Evolutionary conservation across 2,888 invertebrate genomes (phyloP), one percentile per base, ranked within the genome.

Genomic region (Troides aeacus): DNA sequence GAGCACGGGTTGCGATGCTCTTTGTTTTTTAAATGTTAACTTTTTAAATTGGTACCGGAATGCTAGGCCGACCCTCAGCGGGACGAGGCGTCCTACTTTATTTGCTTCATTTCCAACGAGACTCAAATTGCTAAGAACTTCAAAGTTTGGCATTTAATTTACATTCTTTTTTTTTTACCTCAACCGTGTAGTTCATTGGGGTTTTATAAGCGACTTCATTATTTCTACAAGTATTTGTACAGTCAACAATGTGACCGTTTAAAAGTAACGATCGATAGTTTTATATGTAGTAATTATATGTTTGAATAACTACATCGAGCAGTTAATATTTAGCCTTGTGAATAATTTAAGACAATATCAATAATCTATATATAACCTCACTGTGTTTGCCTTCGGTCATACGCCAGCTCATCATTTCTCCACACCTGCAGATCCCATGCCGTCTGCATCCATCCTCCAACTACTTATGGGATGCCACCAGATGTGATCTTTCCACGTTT

Each of bases 101-200:
- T 88, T 88, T 87, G 83, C 83, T 83, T 85, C 83, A 84, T 85
- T 86, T 85, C 81, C 78, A 82, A 82, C 84, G 79, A 83, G 81
- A 83, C 81, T 84, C 82, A 81, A 79, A 87, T 85, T 87, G 84
- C 84, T 83, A 84, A 83, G 84, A 86, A 85, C 81, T 85, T 85
- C 84, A 75, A 70, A 72, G 75, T 81, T 76, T 75, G 81, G 74
- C 76, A 76, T 76, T 77, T 79, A 77, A 76, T 79, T 82, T 76
- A 75, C 72, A 74, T 78, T 72, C 70, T n/a, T 21, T 30, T 46
- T 68, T 71, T 69, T 62, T 57, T 42, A 67, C 23, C 36, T 23
- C 21, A 15, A 64, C 57, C 36, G 64, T 46, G 36, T 64, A 70
- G 66, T 64, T 70, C 60, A 66, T 67, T 64, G 56, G 21, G 18